Percentiles rank a stretch among this genome's conserved stretches.
Conservation (phyloP, 2,797 vertebrate species). For the Pangasius larnaudii region DNA sequence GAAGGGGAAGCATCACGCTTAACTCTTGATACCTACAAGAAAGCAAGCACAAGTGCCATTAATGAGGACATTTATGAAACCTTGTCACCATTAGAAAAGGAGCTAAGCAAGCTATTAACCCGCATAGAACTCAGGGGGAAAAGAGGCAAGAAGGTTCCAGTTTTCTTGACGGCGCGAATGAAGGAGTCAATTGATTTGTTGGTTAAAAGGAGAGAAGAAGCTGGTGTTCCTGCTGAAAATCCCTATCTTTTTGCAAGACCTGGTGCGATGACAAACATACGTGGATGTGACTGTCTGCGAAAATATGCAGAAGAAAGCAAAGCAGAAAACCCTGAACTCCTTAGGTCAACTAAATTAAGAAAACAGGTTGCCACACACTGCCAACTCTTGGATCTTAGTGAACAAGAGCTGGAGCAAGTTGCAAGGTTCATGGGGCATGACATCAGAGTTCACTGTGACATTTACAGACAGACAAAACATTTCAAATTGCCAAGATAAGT, state of each 20-base stretch:
- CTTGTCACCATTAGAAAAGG: background rate
- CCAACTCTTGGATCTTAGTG: constrained; percentile 15
- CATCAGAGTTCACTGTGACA: constrained; percentile 27
- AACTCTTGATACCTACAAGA: background rate
- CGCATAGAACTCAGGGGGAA: background rate
- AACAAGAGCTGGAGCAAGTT: no score
- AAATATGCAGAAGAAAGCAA: constrained; percentile 42
- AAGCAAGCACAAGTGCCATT: background rate
- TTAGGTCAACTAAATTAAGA: constrained; percentile 44
- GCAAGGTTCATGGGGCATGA: constrained; percentile 53
- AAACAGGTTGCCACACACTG: constrained; percentile 48
- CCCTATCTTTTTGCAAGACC: background rate
- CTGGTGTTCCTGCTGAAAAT: background rate
- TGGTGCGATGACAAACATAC: background rate
- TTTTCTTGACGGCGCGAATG: background rate
- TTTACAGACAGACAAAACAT: constrained; percentile 49
- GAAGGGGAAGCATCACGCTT: background rate
- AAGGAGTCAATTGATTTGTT: background rate
- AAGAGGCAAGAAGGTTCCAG: background rate
- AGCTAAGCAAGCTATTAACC: background rate
- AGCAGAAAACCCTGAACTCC: constrained; percentile 42
- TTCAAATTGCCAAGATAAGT: constrained; percentile 50
- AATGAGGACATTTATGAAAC: background rate
- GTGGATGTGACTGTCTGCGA: constrained; percentile 42
- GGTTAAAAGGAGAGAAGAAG: background rate